phyloP scores from a whole-genome alignment of 1,140 invertebrate species.

The Drosophila nigromelanica region DNA sequence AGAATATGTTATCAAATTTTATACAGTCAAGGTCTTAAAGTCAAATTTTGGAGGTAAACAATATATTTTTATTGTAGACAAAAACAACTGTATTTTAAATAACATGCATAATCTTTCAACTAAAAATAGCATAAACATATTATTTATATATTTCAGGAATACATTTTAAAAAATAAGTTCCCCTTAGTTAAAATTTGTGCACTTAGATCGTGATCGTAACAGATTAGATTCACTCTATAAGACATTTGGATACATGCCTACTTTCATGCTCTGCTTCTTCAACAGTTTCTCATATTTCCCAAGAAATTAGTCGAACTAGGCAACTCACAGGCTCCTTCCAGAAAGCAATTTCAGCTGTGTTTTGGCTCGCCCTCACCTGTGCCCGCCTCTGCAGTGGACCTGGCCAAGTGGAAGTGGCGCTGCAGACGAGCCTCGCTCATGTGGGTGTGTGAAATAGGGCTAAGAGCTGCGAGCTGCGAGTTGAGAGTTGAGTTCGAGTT shows the following conservation, averaged over 20 bases:
- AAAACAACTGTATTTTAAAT: not conserved
- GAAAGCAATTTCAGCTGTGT: slow-evolving; percentile 35
- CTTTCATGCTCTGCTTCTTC: not conserved
- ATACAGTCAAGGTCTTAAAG: not conserved
- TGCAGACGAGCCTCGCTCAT: slow-evolving; percentile 26
- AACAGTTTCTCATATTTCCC: slow-evolving; percentile 7
- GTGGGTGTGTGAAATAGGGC: slow-evolving; percentile 76
- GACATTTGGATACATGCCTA: not conserved
- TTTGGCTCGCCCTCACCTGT: not conserved
- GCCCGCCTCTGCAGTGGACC: not conserved
- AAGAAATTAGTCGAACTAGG: slow-evolving; percentile 16
- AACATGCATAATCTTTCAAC: too few relatives aligned
- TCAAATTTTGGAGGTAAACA: not conserved
- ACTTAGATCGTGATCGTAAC: not conserved
- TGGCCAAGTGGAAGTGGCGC: slow-evolving; percentile 34
- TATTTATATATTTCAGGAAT: too few relatives aligned
- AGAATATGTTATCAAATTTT: not conserved
- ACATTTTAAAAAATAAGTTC: too few relatives aligned
- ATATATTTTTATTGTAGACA: not conserved
- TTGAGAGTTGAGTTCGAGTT: not conserved
- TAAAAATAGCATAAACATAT: too few relatives aligned
- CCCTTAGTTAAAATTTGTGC: too few relatives aligned
- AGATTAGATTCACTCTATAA: not conserved
- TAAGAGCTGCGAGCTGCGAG: slow-evolving; percentile 10
- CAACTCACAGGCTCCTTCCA: not conserved